Conservation (phyloP, 2,888 invertebrate species). For the Aleiodes alternator region DNA sequence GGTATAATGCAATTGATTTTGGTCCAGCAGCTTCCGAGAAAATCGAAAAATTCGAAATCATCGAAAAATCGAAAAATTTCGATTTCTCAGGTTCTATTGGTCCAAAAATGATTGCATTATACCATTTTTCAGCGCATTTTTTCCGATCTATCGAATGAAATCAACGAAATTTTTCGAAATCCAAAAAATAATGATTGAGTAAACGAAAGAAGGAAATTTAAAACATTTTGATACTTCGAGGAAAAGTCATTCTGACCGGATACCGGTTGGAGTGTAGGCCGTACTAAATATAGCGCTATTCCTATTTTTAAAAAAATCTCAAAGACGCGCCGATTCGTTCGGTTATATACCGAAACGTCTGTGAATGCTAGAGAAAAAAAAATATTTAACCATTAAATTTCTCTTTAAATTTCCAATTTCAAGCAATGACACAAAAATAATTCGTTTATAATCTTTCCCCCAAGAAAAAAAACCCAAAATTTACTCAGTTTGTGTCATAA, state of each 20-base stretch:
- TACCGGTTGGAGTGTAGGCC: slow-evolving; percentile 70
- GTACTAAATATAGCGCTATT: slow-evolving; percentile 70
- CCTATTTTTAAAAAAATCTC: slow-evolving; percentile 68
- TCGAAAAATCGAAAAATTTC: slow-evolving; percentile 22
- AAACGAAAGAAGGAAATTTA: not conserved
- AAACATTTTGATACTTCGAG: slow-evolving; percentile 8
- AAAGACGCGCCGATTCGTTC: slow-evolving; percentile 7
- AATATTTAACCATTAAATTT: slow-evolving; percentile 26
- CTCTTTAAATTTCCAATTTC: slow-evolving; percentile 11
- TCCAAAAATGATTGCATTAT: not conserved
- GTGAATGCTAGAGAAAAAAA: slow-evolving; percentile 10
- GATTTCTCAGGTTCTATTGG: slow-evolving; percentile 9
- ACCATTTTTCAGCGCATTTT: not conserved
- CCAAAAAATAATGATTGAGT: not conserved
- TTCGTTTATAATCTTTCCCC: not conserved
- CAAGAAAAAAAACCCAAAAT: not conserved
- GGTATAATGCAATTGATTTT: too few species aligned
- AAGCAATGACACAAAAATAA: slow-evolving; percentile 25
- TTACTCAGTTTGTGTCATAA: not conserved
- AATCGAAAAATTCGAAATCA: slow-evolving; percentile 44
- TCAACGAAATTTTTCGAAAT: too few species aligned
- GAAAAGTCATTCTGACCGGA: slow-evolving; percentile 69
- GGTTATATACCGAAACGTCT: slow-evolving; percentile 18
- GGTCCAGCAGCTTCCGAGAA: too few species aligned
- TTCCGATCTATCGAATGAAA: not conserved